These are phyloP conservation scores for Microtus ochrogaster DNA, from an alignment of 2,113 vertebrate genomes.

Conservation along the genomic window DNA sequence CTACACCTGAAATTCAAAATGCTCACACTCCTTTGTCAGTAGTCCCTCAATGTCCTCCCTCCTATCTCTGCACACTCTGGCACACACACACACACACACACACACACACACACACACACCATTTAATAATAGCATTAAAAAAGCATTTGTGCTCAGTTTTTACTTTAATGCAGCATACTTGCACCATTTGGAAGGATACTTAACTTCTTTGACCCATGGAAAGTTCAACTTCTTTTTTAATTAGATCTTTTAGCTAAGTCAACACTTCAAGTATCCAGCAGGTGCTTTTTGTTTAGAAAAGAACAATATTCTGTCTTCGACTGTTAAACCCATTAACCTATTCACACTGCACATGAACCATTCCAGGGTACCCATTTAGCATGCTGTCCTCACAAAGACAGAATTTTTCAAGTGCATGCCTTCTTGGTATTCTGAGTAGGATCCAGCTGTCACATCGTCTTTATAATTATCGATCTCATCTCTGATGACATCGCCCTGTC, in stretches of 20 bases:
- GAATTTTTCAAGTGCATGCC: not conserved
- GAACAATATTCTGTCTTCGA: slow-evolving; percentile 77
- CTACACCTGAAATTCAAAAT: slow-evolving; percentile 3
- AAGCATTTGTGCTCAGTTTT: not conserved
- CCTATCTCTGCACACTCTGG: not conserved
- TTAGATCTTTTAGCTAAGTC: slow-evolving; percentile 78
- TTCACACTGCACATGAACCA: slow-evolving; percentile 66
- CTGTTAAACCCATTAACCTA: slow-evolving; percentile 79
- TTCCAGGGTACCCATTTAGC: slow-evolving; percentile 44
- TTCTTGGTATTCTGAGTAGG: slow-evolving; percentile 37
- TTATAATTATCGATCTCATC: slow-evolving; percentile 53
- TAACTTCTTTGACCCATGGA: slow-evolving; percentile 81
- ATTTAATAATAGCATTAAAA: not conserved
- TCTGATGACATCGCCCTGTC: slow-evolving; percentile 43
- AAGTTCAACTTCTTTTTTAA: slow-evolving; percentile 74
- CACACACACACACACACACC: not conserved
- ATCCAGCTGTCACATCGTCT: slow-evolving; percentile 42
- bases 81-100: no score
- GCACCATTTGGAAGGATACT: slow-evolving; percentile 57
- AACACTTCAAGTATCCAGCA: slow-evolving; percentile 80
- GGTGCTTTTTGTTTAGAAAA: slow-evolving; percentile 82
- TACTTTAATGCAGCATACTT: slow-evolving; percentile 68
- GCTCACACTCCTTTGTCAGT: not conserved
- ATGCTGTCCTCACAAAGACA: not conserved
- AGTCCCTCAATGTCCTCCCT: not conserved